phyloP scores from a whole-genome alignment of 2,888 invertebrate species.

The Drosophila rellima region DNA sequence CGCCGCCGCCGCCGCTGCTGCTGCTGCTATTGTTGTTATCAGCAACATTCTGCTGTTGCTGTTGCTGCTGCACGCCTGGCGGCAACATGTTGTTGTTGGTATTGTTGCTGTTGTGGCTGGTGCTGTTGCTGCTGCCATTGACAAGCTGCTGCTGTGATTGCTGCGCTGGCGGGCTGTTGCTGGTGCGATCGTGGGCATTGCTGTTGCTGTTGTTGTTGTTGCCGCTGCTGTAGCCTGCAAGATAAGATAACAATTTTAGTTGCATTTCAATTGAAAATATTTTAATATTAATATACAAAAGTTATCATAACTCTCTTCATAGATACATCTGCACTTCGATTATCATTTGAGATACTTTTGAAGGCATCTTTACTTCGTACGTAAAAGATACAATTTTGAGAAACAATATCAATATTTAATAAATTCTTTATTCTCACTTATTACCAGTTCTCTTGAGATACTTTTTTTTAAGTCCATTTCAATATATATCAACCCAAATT shows the following conservation, averaged over 20 bases:
- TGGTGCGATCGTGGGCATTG: slow-evolving; percentile 83
- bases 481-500: too few relatives aligned
- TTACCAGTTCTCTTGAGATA: neutral
- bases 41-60: slow-evolving; percentile 66
- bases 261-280: neutral
- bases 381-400: too few relatives aligned
- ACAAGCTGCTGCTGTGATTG: slow-evolving; percentile 60
- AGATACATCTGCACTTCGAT: neutral
- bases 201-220: slow-evolving; percentile 46
- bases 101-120: slow-evolving; percentile 62
- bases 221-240: slow-evolving; percentile 80
- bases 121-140: slow-evolving; percentile 56
- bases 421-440: too few relatives aligned
- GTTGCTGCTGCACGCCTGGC: slow-evolving; percentile 63
- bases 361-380: too few relatives aligned
- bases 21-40: slow-evolving; percentile 59
- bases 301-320: neutral
- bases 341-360: neutral
- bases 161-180: slow-evolving; percentile 83
- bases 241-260: neutral
- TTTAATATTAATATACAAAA: neutral
- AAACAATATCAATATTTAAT: too few relatives aligned
- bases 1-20: slow-evolving; percentile 29
- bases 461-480: too few relatives aligned
- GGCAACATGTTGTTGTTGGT: slow-evolving; percentile 71